These are phyloP conservation scores for Heliornis fulica DNA, from an alignment of 2,113 vertebrate genomes.

Conservation along the genomic window DNA sequence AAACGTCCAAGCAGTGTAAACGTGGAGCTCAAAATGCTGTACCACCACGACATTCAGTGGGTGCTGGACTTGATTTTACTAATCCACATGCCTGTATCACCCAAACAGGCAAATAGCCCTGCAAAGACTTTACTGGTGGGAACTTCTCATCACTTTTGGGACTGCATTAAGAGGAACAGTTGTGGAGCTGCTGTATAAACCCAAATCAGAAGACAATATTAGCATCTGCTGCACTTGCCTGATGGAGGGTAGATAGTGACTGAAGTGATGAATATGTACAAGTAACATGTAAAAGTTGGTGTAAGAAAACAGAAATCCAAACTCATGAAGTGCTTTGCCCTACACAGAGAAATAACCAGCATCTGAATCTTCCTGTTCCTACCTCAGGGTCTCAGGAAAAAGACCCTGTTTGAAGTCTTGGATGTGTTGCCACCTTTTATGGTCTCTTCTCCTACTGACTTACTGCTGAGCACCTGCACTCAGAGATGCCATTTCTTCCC, in stretches of 20 bases:
- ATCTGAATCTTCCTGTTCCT: background rate
- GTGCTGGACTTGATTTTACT: background rate
- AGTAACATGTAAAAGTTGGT: background rate
- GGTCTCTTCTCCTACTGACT: background rate
- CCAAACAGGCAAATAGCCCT: background rate
- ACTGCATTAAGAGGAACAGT: background rate
- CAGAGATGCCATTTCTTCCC: background rate
- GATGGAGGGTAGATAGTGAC: background rate
- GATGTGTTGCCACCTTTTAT: background rate
- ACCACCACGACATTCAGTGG: accelerated
- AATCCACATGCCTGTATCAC: background rate
- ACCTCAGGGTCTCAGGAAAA: background rate
- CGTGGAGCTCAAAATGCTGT: background rate
- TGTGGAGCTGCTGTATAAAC: background rate
- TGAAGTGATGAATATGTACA: no score
- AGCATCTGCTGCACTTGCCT: background rate
- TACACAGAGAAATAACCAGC: background rate
- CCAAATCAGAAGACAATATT: accelerated
- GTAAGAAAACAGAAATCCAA: background rate
- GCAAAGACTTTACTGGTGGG: background rate
- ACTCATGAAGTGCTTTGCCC: background rate
- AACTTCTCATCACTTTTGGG: background rate
- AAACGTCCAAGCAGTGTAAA: background rate
- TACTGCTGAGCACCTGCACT: background rate
- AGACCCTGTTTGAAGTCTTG: background rate